Evolutionary conservation across 2,888 invertebrate species (phyloP).

Genomic region (Lasioglossum morio): DNA sequence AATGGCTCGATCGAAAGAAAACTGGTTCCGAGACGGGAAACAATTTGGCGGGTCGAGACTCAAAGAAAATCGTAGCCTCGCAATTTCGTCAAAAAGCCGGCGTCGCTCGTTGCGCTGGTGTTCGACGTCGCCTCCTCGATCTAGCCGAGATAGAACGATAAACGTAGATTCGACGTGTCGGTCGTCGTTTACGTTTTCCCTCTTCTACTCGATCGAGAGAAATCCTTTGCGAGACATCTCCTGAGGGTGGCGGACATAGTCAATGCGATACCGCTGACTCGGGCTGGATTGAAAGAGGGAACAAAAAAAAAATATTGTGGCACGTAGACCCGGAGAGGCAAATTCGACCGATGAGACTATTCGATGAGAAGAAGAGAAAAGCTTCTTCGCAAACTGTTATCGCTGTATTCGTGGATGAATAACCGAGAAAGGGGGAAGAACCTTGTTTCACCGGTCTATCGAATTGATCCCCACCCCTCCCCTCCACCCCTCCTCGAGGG

Average conservation of each 20-base stretch:
- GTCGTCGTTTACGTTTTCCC: background rate
- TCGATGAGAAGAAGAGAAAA: slow-evolving; percentile 29
- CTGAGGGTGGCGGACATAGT: background rate
- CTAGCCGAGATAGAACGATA: slow-evolving; percentile 1
- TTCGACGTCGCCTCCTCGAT: background rate
- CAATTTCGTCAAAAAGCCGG: background rate
- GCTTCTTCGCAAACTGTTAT: slow-evolving; percentile 55
- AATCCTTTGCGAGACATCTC: background rate
- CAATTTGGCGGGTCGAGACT: background rate
- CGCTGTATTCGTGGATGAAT: slow-evolving; percentile 49
- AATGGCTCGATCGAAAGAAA: background rate
- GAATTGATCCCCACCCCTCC: slow-evolving; percentile 27
- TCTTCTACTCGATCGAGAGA: background rate
- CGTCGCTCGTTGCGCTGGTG: background rate
- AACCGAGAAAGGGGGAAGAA: slow-evolving; percentile 47
- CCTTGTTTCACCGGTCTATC: background rate
- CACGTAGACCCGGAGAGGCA: slow-evolving; percentile 23
- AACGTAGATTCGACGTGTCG: slow-evolving; percentile 4
- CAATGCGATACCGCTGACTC: slow-evolving; percentile 13
- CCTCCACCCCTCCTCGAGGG: slow-evolving; percentile 6
- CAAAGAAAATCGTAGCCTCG: background rate
- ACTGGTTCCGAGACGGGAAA: background rate
- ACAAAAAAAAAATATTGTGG: slow-evolving; percentile 22
- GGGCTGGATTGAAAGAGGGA: slow-evolving; percentile 5
- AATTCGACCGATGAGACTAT: slow-evolving; percentile 49